These are phyloP conservation scores for Urocynchramus pylzowi DNA, from an alignment of 2,113 vertebrate species.

Conservation along the genomic window DNA sequence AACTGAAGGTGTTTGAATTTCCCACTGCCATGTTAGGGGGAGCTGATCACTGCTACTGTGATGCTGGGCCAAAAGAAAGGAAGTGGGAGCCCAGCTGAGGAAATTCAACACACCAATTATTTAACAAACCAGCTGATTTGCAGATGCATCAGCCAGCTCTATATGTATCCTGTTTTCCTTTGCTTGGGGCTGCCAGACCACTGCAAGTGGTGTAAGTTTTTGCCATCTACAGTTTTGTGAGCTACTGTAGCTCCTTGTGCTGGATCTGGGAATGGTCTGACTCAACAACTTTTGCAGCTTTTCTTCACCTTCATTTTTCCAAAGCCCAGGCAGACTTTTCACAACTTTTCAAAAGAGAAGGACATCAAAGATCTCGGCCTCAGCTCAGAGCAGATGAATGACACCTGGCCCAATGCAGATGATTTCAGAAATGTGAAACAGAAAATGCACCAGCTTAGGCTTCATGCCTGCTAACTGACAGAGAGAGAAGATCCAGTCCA, in stretches of 20 bases:
- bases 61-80: not conserved
- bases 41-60: not conserved
- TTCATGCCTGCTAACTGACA: not conserved
- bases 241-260: not conserved
- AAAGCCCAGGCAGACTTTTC: not conserved
- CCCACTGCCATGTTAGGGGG: not conserved
- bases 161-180: not conserved
- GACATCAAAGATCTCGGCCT: not conserved
- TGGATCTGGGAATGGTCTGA: not conserved
- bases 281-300: not conserved
- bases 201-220: not conserved
- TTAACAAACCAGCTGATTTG: not conserved
- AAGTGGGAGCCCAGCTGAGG: not conserved
- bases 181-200: not conserved
- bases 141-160: not conserved
- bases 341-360: not conserved
- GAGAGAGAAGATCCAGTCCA: not conserved
- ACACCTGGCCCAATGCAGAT: not conserved
- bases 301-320: not conserved
- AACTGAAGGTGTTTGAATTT: not conserved
- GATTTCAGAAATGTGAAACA: not conserved
- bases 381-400: not conserved
- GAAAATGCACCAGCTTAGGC: not conserved
- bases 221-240: not conserved
- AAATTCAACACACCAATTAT: not conserved